Conservation (phyloP, 2,797 vertebrate species). For the Platalea minor region DNA sequence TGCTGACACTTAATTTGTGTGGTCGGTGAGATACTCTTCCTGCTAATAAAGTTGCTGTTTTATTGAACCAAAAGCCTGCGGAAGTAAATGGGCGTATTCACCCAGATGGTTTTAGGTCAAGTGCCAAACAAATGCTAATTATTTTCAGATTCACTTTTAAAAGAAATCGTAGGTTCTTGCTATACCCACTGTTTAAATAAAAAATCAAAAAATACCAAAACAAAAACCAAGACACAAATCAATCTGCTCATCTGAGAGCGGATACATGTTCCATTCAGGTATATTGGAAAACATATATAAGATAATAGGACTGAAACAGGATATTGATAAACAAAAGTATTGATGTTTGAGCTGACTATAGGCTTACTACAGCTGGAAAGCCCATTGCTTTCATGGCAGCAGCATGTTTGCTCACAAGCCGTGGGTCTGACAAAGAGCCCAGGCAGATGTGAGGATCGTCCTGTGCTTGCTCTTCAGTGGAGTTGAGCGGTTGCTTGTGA, state of each 20-base stretch:
- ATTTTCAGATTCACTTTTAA: not conserved
- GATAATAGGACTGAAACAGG: not conserved
- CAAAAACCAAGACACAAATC: not conserved
- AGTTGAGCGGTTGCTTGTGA: rapidly evolving
- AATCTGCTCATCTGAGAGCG: not conserved
- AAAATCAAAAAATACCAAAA: too few relatives aligned
- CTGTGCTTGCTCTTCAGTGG: rapidly evolving
- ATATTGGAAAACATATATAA: not conserved
- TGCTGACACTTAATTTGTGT: constrained; percentile 70
- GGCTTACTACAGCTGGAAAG: not conserved
- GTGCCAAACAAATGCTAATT: not conserved
- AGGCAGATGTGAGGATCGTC: rapidly evolving
- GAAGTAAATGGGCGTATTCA: not conserved
- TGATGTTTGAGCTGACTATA: not conserved
- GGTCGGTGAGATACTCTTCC: not conserved
- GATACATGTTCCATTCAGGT: not conserved
- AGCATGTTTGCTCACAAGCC: not conserved
- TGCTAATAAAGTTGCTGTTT: constrained; percentile 42
- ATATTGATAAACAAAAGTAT: not conserved
- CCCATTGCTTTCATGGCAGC: not conserved
- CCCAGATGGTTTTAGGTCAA: not conserved
- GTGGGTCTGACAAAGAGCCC: not conserved
- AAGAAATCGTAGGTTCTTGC: not conserved
- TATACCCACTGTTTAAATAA: not conserved
- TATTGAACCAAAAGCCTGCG: not conserved